Base-by-base conservation (phyloP, 1,140 invertebrate genomes). In the Pseudomyrmex cubaensis region DNA sequence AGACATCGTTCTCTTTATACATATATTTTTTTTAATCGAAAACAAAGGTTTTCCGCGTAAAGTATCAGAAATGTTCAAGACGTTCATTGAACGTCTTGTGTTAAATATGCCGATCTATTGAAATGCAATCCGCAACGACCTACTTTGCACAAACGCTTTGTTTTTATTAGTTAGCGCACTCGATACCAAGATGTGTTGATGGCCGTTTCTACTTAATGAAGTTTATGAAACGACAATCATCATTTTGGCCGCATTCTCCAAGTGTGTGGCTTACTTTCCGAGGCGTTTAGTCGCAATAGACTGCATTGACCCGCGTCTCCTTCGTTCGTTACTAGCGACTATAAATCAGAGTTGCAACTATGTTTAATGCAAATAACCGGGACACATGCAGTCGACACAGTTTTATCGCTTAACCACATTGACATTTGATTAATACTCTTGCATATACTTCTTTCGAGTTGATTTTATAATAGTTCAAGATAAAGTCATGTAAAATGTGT, bases 201-300 rank as follows among this genome's bases (percentile, higher is more conserved):
- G 46, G 83, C 54, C 56, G 63, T 88, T 90, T 85, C 82, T 66
- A 84, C 78, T 90, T 86, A 89, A 91, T 89, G 5, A 90, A 87
- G 74, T 90, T 90, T 91, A 89, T 92, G 90, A 91, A 84, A 90
- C 85, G 86, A 89, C 88, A 88, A 90, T 91, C 85, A 92, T 92
- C 87, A 87, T 92, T 92, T 92, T 92, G 91, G 90, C 91, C 91
- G 91, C 91, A 92, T 92, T 92, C 91, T 78, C 72, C 52, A 72
- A 90, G 82, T 78, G 70, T 73, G 84, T 86, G 86, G 88, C 89
- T 87, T 88, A 89, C 87, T 87, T 89, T 86, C 90, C 69, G 87
- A 91, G 59, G 84, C 84, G 87, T 90, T 35, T 90, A 89, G 88
- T 86, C 83, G 88, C 89, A 92, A 92, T 91, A 89, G 82, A 74